Evolutionary conservation across 2,888 invertebrate genomes (phyloP).

Genomic region (Pyralis farinalis): DNA sequence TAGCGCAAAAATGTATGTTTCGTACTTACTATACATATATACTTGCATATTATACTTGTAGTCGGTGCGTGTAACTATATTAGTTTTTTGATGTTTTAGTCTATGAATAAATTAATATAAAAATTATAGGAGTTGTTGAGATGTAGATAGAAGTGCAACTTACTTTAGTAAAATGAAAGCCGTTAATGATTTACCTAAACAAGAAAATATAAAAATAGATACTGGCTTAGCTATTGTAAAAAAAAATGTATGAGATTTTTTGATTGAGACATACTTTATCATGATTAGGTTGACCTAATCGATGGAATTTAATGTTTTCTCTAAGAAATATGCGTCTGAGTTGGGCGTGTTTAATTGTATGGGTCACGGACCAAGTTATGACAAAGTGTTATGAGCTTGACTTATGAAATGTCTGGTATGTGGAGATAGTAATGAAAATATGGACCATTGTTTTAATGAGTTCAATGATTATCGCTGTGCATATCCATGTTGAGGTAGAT

Average conservation of each 20-base stretch:
- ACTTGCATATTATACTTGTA: conserved; percentile 9
- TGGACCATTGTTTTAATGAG: not conserved
- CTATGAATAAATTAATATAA: conserved; percentile 13
- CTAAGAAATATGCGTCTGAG: no score
- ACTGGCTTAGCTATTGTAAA: no score
- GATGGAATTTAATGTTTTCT: no score
- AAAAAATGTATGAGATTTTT: no score
- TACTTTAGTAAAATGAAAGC: no score
- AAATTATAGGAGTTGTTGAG: conserved; percentile 22
- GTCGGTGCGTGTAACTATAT: conserved; percentile 1
- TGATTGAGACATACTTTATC: no score
- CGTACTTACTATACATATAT: not conserved
- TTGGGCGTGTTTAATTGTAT: not conserved
- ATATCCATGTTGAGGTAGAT: not conserved
- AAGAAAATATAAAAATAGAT: no score
- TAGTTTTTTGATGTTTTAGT: conserved; percentile 9
- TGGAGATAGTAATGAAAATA: not conserved
- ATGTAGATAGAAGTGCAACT: conserved; percentile 34
- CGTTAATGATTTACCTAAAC: no score
- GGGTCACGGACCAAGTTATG: not conserved
- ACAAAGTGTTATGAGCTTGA: not conserved
- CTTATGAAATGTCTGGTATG: not conserved
- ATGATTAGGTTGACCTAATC: no score
- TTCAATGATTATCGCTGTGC: not conserved
- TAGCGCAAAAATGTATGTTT: not conserved